Evolutionary conservation across 2,888 invertebrate species (phyloP), one percentile per base, ranked within the genome.

Genomic region (Epinotia demarniana): DNA sequence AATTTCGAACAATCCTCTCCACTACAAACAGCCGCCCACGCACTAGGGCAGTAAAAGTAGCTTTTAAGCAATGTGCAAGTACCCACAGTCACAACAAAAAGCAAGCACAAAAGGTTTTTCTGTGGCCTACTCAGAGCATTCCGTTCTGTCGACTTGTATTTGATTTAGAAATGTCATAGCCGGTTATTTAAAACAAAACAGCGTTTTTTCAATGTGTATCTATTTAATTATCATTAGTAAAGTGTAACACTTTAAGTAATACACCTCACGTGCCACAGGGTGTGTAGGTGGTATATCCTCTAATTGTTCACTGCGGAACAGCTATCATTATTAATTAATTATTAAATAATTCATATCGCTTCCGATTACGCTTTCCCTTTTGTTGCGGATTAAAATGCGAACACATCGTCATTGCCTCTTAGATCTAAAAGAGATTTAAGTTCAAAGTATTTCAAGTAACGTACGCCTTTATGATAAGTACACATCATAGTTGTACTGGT

Each of bases 11-110:
- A 83, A 84, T 86, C 87, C 87, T 88, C 83, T 53, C 6, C n/a
- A n/a, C n/a, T 53, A 83, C 87, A 91, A 89, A 90, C 84, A 83
- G 84, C 81, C 90, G 82, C 93, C 93, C 87, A 92, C 93, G 87
- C 90, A 84, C 77, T 77, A 72, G 61, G 77, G 69, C 79, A 86
- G 88, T 89, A 89, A 90, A 87, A 91, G 90, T 88, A 79, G 87
- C 91, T 92, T 92, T 92, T 91, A 88, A 90, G 85, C 86, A 89
- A 89, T 87, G 86, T 64, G 75, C 75, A 66, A 71, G 75, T 74
- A 64, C 74, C 63, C 46, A 55, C 61, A 68, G 74, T 70, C 69
- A 71, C 68, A 77, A 75, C 66, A 69, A 73, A 76, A 73, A 62
- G 76, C 68, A 27, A 63, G 71, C 57, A 69, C 63, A 49, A 67